Evolutionary conservation across 30 jellyfish, hydroid and myxozoan species (phyloP).

Genomic region (Pelagia noctiluca): DNA sequence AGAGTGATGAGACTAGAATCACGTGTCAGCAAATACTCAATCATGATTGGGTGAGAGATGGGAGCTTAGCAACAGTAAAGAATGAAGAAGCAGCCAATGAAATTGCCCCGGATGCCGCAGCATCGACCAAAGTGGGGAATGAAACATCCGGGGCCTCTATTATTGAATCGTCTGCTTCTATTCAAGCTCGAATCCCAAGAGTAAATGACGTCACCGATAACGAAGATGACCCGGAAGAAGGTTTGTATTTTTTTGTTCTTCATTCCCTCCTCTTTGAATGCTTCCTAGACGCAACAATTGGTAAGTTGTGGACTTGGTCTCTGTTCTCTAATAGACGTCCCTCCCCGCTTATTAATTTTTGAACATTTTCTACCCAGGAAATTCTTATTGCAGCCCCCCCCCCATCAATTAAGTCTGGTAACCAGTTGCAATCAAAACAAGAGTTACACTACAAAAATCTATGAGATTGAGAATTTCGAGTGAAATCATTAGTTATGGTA

Average conservation of each 20-base stretch:
- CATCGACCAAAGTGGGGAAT: not conserved
- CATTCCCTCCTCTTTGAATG: too few species aligned
- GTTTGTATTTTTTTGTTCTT: not conserved
- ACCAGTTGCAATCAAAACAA: too few species aligned
- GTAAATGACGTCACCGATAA: constrained; percentile 1
- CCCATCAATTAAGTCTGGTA: too few species aligned
- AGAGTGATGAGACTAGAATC: not conserved
- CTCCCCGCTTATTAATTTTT: too few species aligned
- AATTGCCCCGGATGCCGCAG: not conserved
- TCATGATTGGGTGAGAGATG: constrained; percentile 31
- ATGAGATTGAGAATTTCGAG: too few species aligned
- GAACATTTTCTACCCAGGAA: too few species aligned
- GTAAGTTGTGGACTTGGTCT: too few species aligned
- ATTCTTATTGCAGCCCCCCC: too few species aligned
- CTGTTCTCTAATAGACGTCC: too few species aligned
- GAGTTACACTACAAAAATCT: too few species aligned
- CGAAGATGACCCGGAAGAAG: not conserved
- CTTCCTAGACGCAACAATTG: too few species aligned
- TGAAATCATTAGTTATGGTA: too few species aligned
- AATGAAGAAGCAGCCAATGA: not conserved
- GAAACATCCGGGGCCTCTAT: not conserved
- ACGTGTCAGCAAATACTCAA: constrained; percentile 5
- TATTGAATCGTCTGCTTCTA: not conserved
- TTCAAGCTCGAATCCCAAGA: not conserved
- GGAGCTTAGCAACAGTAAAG: not conserved